Evolutionary conservation across 23 tunicate species (phyloP).

Genomic region (Styela plicata): DNA sequence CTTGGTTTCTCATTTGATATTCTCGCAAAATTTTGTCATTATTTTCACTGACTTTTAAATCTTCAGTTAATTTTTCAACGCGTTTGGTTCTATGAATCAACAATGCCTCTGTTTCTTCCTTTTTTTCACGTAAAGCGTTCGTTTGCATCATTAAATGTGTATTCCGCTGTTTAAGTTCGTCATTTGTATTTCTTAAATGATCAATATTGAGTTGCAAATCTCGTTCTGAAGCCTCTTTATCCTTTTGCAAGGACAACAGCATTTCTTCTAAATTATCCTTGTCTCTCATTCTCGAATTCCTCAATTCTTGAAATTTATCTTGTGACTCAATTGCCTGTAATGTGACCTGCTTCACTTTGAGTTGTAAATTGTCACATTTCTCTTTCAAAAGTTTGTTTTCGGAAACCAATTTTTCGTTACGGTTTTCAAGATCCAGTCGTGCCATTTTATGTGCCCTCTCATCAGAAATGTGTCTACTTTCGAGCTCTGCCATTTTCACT

Average conservation of each 20-base stretch:
- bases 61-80: constrained; percentile 19
- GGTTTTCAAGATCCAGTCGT: constrained; percentile 41
- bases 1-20: constrained; percentile 1
- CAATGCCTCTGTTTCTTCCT: neutral
- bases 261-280: constrained; percentile 17
- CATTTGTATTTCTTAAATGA: neutral
- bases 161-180: neutral
- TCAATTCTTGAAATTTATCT: constrained; percentile 10
- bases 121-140: neutral
- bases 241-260: neutral
- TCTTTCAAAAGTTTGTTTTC: constrained; percentile 31
- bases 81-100: constrained; percentile 3
- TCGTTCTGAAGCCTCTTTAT: constrained; percentile 1
- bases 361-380: neutral
- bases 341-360: constrained; percentile 6
- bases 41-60: neutral
- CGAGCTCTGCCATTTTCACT: constrained; percentile 39
- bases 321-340: constrained; percentile 17
- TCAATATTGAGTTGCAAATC: neutral
- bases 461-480: constrained; percentile 37
- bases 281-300: neutral
- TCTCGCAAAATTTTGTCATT: neutral
- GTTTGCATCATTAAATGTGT: neutral
- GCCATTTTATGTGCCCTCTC: constrained; percentile 50
- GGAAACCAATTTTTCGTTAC: constrained; percentile 16